Percentiles rank a stretch among this genome's conserved stretches.
phyloP scores from a whole-genome alignment of 2,888 invertebrate genomes.

The Acanthopleura granulata region DNA sequence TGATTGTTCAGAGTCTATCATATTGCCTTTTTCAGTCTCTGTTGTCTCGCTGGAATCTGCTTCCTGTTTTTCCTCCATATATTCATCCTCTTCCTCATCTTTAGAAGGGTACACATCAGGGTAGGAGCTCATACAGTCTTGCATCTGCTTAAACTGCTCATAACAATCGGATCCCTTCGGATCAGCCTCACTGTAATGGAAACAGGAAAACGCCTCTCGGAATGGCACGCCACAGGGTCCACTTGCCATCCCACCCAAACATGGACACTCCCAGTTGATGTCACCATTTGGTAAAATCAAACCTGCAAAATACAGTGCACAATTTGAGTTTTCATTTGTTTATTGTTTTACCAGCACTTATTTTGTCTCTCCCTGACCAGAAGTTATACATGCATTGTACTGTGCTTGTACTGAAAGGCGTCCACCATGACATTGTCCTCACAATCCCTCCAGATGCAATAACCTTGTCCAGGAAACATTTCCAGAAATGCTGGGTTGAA shows the following conservation, averaged over 20 bases:
- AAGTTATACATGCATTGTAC: too few species aligned
- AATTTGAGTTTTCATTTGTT: conserved; percentile 13
- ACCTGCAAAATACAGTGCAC: conserved; percentile 75
- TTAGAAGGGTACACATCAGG: conserved; percentile 80
- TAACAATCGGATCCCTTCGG: conserved; percentile 95
- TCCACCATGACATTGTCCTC: too few species aligned
- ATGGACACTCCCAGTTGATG: conserved; percentile 98
- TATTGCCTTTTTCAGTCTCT: not conserved
- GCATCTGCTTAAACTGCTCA: conserved; percentile 91
- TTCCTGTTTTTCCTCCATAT: not conserved
- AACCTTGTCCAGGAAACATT: too few species aligned
- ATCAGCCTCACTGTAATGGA: conserved; percentile 84
- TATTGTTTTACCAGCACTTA: not conserved
- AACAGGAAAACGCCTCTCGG: conserved; percentile 93
- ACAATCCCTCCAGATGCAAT: too few species aligned
- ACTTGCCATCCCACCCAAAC: conserved; percentile 96
- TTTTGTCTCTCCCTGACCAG: too few species aligned
- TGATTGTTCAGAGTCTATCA: too few species aligned
- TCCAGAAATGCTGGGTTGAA: too few species aligned
- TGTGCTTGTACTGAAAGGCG: too few species aligned
- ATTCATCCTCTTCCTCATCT: conserved; percentile 71
- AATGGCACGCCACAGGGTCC: conserved; percentile 96
- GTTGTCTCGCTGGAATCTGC: not conserved
- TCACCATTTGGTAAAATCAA: conserved; percentile 86
- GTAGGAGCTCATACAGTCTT: conserved; percentile 88